These are phyloP conservation scores for Lagria hirta DNA, from an alignment of 2,888 invertebrate genomes.

Conservation along the genomic window DNA sequence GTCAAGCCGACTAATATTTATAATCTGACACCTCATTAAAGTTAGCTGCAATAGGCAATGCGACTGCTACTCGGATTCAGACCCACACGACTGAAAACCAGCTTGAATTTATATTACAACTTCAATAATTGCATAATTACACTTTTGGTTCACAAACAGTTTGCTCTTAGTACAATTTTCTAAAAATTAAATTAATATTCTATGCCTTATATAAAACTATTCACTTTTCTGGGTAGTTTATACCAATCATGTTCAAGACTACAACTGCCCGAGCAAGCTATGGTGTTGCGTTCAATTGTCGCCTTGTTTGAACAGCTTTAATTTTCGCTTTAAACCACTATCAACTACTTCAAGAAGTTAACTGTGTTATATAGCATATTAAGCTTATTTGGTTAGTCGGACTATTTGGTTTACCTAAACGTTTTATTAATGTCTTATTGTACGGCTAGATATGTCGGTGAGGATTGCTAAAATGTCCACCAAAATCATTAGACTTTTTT, in stretches of 20 bases:
- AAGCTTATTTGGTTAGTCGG: not conserved
- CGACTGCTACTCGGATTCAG: too few species aligned
- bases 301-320: too few species aligned
- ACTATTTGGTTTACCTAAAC: not conserved
- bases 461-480: too few species aligned
- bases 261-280: not conserved
- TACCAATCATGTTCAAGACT: not conserved
- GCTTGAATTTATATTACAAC: too few species aligned
- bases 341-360: too few species aligned
- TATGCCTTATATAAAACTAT: not conserved
- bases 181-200: not conserved
- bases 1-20: conserved; percentile 35
- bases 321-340: too few species aligned
- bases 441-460: too few species aligned
- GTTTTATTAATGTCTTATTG: not conserved
- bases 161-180: not conserved
- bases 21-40: conserved; percentile 44
- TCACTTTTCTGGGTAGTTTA: conserved; percentile 1
- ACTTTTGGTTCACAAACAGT: not conserved
- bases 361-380: not conserved
- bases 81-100: too few species aligned
- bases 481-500: too few species aligned
- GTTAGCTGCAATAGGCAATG: conserved; percentile 10
- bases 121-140: not conserved
- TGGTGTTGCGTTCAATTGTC: too few species aligned